A percentile compares a stretch with the other conserved stretches of the same genome.
phyloP scores from a whole-genome alignment of 2,797 vertebrate species.

The Eulemur coronatus region DNA sequence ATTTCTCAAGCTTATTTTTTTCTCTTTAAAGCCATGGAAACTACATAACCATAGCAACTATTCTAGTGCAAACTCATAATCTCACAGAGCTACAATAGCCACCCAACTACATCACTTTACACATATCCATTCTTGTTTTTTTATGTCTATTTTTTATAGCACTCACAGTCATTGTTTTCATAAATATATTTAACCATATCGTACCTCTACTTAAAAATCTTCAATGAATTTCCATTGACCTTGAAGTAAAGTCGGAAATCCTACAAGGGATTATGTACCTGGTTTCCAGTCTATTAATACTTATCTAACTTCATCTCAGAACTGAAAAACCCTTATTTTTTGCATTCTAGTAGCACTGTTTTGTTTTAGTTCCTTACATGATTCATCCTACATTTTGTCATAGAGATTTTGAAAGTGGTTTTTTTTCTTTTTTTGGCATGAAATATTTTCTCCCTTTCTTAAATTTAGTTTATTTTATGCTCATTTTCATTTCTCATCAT shows the following conservation, averaged over 20 bases:
- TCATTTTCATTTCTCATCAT: constrained; percentile 10
- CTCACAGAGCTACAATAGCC: neutral
- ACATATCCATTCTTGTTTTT: neutral
- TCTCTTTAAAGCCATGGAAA: constrained; percentile 59
- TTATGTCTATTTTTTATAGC: neutral
- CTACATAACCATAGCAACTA: constrained; percentile 42
- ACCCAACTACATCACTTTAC: neutral
- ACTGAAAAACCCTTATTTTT: neutral
- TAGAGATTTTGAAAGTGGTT: neutral
- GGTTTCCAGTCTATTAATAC: neutral
- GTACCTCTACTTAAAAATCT: neutral
- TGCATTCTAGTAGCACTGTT: neutral
- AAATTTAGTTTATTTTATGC: neutral
- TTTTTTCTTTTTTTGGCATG: neutral
- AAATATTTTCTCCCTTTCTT: neutral
- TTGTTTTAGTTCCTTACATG: neutral
- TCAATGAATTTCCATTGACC: neutral
- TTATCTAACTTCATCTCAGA: neutral
- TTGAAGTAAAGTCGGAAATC: constrained; percentile 29
- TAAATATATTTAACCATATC: neutral
- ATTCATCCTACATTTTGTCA: neutral
- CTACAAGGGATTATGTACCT: neutral
- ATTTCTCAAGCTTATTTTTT: constrained; percentile 42
- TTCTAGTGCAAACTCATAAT: neutral
- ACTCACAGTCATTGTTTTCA: neutral